phyloP scores from a whole-genome alignment of 2,888 invertebrate species.

The Malacosoma neustria region DNA sequence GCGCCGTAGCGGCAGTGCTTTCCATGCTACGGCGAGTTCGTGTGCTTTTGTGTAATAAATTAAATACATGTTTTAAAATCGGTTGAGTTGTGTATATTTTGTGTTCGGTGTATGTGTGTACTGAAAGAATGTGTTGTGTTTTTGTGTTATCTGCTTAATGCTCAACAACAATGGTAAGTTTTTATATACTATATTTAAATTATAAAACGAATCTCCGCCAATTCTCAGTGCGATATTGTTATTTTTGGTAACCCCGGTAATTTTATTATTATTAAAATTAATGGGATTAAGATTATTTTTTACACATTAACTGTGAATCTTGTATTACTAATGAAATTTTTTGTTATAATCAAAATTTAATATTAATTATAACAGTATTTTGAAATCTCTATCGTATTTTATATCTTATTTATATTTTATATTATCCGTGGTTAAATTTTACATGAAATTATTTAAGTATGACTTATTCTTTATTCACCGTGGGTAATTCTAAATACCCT shows the following conservation, averaged over 20 bases:
- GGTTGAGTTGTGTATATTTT: constrained; percentile 10
- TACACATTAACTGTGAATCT: too few relatives aligned
- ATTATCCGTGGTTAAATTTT: too few relatives aligned
- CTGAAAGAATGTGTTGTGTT: constrained; percentile 40
- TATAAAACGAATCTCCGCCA: background rate
- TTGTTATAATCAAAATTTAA: too few relatives aligned
- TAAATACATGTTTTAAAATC: constrained; percentile 8
- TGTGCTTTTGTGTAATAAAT: constrained; percentile 13
- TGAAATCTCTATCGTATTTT: too few relatives aligned
- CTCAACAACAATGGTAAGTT: constrained; percentile 63
- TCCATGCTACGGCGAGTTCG: constrained; percentile 23
- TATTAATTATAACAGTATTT: too few relatives aligned
- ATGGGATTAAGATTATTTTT: too few relatives aligned
- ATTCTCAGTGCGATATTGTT: background rate
- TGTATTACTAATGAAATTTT: too few relatives aligned
- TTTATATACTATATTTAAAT: constrained; percentile 3
- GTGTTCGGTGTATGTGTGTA: constrained; percentile 22
- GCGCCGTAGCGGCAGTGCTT: constrained; percentile 66
- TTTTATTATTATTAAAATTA: too few relatives aligned
- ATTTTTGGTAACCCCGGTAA: background rate
- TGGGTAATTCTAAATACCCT: too few relatives aligned
- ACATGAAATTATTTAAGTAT: too few relatives aligned
- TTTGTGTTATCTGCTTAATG: constrained; percentile 46
- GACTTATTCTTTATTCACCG: too few relatives aligned
- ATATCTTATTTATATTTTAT: too few relatives aligned